A percentile compares a stretch with the other conserved stretches of the same genome.
phyloP scores from a whole-genome alignment of 2,888 invertebrate species.

The Brachyptera risi region DNA sequence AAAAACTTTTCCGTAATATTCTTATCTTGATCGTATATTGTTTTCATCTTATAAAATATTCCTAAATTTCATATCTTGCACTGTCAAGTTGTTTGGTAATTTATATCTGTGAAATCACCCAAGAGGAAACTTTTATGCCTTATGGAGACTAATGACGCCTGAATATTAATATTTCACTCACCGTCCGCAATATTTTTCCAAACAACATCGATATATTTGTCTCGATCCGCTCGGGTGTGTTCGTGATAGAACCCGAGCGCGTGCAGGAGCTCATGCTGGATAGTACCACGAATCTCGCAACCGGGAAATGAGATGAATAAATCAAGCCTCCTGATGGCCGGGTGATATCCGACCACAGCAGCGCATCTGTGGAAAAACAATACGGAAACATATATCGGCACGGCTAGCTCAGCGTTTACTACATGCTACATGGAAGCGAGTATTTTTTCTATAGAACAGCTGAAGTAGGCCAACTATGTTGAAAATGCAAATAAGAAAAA shows the following conservation, averaged over 20 bases:
- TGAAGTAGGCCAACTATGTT: too few relatives aligned
- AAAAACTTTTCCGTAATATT: too few relatives aligned
- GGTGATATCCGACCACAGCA: not conserved
- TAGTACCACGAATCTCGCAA: slow-evolving; percentile 38
- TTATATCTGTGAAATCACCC: too few relatives aligned
- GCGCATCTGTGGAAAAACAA: slow-evolving; percentile 3
- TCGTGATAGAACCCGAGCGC: slow-evolving; percentile 41
- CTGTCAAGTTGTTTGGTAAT: too few relatives aligned
- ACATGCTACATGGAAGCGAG: too few relatives aligned
- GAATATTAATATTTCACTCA: slow-evolving; percentile 22
- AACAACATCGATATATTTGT: slow-evolving; percentile 37
- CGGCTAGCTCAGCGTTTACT: too few relatives aligned
- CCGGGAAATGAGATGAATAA: slow-evolving; percentile 37
- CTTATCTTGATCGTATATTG: too few relatives aligned
- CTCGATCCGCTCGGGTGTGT: slow-evolving; percentile 40
- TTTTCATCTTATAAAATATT: too few relatives aligned
- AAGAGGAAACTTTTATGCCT: not conserved
- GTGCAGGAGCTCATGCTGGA: slow-evolving; percentile 41
- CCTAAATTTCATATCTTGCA: not conserved
- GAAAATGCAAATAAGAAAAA: too few relatives aligned
- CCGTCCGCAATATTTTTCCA: slow-evolving; percentile 39
- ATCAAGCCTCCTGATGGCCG: slow-evolving; percentile 25
- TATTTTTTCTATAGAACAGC: too few relatives aligned
- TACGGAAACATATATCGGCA: too few relatives aligned
- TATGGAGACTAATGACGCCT: not conserved